phyloP scores from a whole-genome alignment of 2,113 vertebrate genomes.

The Pipa parva region DNA sequence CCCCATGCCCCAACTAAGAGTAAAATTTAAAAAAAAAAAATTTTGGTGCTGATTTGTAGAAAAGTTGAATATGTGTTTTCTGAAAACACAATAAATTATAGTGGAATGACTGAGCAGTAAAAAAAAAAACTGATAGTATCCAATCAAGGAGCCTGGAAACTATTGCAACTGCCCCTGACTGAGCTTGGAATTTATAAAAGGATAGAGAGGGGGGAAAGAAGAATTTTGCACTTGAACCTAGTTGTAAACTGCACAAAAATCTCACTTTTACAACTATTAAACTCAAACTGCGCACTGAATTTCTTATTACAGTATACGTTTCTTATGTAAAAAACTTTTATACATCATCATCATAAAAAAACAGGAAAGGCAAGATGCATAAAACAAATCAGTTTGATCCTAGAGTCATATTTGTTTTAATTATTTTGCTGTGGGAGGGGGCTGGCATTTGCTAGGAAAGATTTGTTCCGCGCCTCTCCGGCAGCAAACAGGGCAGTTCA shows the following conservation, averaged over 20 bases:
- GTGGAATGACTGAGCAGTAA: conserved; percentile 66
- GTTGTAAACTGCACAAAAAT: conserved; percentile 66
- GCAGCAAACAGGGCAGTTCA: conserved; percentile 39
- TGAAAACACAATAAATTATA: conserved; percentile 70
- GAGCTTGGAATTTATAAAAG: conserved; percentile 53
- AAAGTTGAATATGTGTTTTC: conserved; percentile 49
- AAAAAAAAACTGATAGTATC: conserved; percentile 60
- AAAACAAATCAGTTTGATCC: conserved; percentile 84
- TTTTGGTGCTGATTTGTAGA: conserved; percentile 26
- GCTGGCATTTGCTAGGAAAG: conserved; percentile 33
- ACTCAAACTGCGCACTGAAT: conserved; percentile 75
- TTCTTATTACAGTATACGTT: conserved; percentile 77
- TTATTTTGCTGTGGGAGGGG: conserved; percentile 63
- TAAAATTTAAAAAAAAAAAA: neutral
- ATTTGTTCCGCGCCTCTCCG: conserved; percentile 17
- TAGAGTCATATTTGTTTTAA: conserved; percentile 55
- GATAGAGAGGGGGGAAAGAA: neutral
- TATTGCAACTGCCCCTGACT: conserved; percentile 54
- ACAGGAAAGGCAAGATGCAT: conserved; percentile 91
- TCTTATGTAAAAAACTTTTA: conserved; percentile 94
- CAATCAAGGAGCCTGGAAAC: conserved; percentile 48
- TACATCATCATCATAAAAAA: conserved; percentile 95
- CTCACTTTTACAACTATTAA: conserved; percentile 67
- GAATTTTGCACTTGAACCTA: conserved; percentile 65
- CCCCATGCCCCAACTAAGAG: neutral